phyloP scores from a whole-genome alignment of 2,797 vertebrate species.

The Poecilia velifera region DNA sequence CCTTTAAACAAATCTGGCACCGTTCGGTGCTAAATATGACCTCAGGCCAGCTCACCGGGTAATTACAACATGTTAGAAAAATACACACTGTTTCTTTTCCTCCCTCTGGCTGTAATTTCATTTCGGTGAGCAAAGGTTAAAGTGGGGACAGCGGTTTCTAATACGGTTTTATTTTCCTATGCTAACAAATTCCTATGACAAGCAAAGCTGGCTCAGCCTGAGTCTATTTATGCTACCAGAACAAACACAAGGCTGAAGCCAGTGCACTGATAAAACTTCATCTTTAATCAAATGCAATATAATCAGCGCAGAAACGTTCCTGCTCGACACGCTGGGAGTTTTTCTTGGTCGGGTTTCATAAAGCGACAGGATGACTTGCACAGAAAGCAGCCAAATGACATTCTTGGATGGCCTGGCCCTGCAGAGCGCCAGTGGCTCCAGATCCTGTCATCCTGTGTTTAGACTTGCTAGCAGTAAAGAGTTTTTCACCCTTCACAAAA shows the following conservation, averaged over 20 bases:
- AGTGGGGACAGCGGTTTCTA: slow-evolving; percentile 63
- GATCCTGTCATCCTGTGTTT: slow-evolving; percentile 71
- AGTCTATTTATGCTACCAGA: slow-evolving; percentile 52
- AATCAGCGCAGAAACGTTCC: slow-evolving; percentile 61
- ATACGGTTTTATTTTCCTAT: slow-evolving; percentile 57
- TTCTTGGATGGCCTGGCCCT: slow-evolving; percentile 67
- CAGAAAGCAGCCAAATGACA: slow-evolving; percentile 64
- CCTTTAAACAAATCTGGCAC: slow-evolving; percentile 69
- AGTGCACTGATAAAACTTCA: slow-evolving; percentile 34
- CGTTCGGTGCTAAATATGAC: slow-evolving; percentile 63
- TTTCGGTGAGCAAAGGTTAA: slow-evolving; percentile 67
- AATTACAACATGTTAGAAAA: slow-evolving; percentile 73
- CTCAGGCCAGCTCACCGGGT: slow-evolving; percentile 63
- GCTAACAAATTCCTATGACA: slow-evolving; percentile 66
- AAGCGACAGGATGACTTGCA: slow-evolving; percentile 59
- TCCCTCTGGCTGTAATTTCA: slow-evolving; percentile 56
- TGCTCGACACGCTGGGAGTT: slow-evolving; percentile 59
- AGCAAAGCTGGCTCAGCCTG: slow-evolving; percentile 58
- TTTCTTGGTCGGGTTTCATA: slow-evolving; percentile 59
- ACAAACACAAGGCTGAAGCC: slow-evolving; percentile 29
- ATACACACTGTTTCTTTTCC: slow-evolving; percentile 59
- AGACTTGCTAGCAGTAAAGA: slow-evolving; percentile 62
- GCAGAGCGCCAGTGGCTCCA: slow-evolving; percentile 55
- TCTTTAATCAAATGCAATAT: slow-evolving; percentile 44
- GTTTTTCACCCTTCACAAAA: slow-evolving; percentile 48